These are phyloP conservation scores for Probosciger aterrimus DNA, from an alignment of 2,113 vertebrate species.

Conservation along the genomic window DNA sequence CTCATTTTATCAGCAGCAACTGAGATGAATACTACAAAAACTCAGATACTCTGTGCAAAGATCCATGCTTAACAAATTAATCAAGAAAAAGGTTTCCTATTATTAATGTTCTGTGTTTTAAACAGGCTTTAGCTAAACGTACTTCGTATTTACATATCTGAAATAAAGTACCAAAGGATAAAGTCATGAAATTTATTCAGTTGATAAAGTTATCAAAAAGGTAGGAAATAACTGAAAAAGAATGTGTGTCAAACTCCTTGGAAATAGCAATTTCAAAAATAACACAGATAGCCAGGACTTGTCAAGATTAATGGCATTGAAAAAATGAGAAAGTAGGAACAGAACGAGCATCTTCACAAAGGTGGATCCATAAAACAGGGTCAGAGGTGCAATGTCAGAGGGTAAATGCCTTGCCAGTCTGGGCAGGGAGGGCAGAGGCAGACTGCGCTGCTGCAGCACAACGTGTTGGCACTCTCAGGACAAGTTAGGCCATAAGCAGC, in stretches of 20 bases:
- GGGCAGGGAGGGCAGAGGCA: background rate
- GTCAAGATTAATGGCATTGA: background rate
- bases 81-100: background rate
- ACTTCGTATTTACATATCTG: background rate
- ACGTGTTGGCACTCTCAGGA: rapidly evolving
- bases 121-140: background rate
- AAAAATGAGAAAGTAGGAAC: background rate
- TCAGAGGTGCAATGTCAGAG: background rate
- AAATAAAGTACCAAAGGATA: background rate
- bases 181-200: background rate
- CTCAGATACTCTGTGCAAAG: background rate
- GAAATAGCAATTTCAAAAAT: background rate
- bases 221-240: background rate
- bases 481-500: rapidly evolving
- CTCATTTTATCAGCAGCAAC: constrained; percentile 2
- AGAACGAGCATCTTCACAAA: background rate
- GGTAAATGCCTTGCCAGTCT: background rate
- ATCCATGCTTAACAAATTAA: constrained; percentile 11
- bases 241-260: background rate
- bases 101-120: background rate
- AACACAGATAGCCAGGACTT: rapidly evolving
- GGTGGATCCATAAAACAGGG: too few relatives aligned
- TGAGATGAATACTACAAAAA: background rate
- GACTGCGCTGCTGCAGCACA: background rate
- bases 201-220: background rate